Percentiles rank a stretch among this genome's conserved stretches.
These are phyloP conservation scores for Leptothorax acervorum DNA, from an alignment of 2,888 invertebrate genomes.

Conservation along the genomic window DNA sequence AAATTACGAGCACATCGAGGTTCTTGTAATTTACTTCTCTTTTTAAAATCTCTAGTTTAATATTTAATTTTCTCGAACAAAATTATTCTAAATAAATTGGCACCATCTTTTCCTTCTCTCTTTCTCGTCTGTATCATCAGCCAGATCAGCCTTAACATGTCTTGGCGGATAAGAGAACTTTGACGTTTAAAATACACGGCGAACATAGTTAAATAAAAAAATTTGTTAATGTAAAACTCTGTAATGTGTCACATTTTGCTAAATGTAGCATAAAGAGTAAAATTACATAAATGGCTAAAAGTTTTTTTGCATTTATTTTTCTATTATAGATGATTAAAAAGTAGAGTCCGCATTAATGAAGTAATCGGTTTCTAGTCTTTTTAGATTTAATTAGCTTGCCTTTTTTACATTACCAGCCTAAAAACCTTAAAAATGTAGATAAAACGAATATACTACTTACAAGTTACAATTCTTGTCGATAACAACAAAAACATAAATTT, in stretches of 20 bases:
- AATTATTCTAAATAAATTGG: conserved; percentile 53
- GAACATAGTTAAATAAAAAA: background rate
- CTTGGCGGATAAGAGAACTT: conserved; percentile 20
- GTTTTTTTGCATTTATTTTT: background rate
- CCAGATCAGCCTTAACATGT: conserved; percentile 22
- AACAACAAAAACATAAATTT: background rate
- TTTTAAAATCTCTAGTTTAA: conserved; percentile 38
- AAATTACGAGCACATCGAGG: conserved; percentile 5
- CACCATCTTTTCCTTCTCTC: background rate
- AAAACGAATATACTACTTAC: background rate
- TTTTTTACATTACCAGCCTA: background rate
- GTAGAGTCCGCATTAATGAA: background rate
- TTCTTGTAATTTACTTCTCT: conserved; percentile 51
- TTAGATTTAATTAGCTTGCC: background rate
- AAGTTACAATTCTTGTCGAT: background rate
- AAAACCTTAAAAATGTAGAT: background rate
- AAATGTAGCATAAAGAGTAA: background rate
- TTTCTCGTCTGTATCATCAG: conserved; percentile 9
- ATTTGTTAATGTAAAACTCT: conserved; percentile 17
- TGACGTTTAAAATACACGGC: background rate
- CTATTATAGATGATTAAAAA: background rate
- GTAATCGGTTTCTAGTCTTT: background rate
- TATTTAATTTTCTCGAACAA: conserved; percentile 33
- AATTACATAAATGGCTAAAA: background rate
- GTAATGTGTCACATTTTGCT: background rate